These are phyloP conservation scores for Plebejus anna DNA, from an alignment of 2,888 invertebrate genomes.

Conservation along the genomic window DNA sequence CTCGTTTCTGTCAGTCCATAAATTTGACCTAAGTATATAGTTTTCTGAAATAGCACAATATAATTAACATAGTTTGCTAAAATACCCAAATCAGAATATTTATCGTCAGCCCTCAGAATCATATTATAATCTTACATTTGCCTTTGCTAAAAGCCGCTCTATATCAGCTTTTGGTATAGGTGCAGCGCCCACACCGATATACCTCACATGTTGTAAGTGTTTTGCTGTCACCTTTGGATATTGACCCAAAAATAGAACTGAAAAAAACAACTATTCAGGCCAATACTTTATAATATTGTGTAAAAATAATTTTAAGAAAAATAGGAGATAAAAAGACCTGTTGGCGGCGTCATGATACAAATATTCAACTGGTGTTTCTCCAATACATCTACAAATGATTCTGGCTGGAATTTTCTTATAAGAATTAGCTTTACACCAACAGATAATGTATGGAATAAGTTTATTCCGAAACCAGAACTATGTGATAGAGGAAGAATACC, in stretches of 20 bases:
- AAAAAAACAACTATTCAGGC: background rate
- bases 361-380: slow-evolving; percentile 79
- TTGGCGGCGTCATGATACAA: slow-evolving; percentile 87
- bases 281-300: background rate
- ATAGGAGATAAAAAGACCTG: slow-evolving; percentile 57
- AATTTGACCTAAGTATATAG: slow-evolving; percentile 65
- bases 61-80: background rate
- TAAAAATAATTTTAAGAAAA: background rate
- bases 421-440: slow-evolving; percentile 82
- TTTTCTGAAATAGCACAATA: slow-evolving; percentile 46
- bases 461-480: slow-evolving; percentile 82
- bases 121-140: slow-evolving; percentile 35
- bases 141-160: slow-evolving; percentile 69
- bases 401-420: slow-evolving; percentile 86
- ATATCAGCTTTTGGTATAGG: slow-evolving; percentile 81
- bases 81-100: background rate
- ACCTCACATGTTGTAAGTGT: slow-evolving; percentile 75
- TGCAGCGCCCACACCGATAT: slow-evolving; percentile 82
- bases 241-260: slow-evolving; percentile 26
- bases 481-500: slow-evolving; percentile 87
- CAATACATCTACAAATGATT: slow-evolving; percentile 82
- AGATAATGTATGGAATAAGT: slow-evolving; percentile 76
- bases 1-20: slow-evolving; percentile 87
- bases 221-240: slow-evolving; percentile 49
- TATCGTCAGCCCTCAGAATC: background rate